Evolutionary conservation across 2,888 invertebrate species (phyloP), one percentile per base, ranked within the genome.

Genomic region (Hirtodrosophila trivittata): DNA sequence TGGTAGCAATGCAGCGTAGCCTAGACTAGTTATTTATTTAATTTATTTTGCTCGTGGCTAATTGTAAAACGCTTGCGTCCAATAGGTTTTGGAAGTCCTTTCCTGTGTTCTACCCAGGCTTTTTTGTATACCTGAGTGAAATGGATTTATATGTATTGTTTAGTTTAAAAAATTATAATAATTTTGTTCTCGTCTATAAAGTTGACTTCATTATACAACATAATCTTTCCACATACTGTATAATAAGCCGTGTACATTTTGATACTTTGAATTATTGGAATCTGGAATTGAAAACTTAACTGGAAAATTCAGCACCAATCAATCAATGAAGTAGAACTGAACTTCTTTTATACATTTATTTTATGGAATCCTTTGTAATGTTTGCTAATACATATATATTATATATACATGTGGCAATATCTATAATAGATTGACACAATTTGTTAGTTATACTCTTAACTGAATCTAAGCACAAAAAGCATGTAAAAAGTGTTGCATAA

Each of bases 1-100:
- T 7, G 18, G 41, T 13, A 56, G 77, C 9, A 84, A 69, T 28
- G 63, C 67, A 25, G 77, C 88, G 49, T 71, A 71, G 67, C 51
- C 26, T 26, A 6, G n/a, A 5, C 21, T 1, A 12, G 5, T n/a
- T 41, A 51, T 9, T 35, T 43, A 18, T 46, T 56, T 62, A 39
- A 28, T 54, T 26, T 37, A 35, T 42, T 26, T 49, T 41, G 47
- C 32, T 50, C 50, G 21, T 55, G 45, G 35, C 38, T 43, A 6
- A 5, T 49, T 8, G 46, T 70, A 47, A 58, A 54, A 58, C 39
- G 54, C 43, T 66, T 49, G 47, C 51, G 66, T 65, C 51, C 65
- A 18, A 13, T 35, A 18, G 52, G n/a, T 4, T n/a, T 37, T 21
- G 12, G 26, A 28, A 38, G 28, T 39, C 25, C 5, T 30, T 43